Base-by-base conservation (phyloP, 2,113 vertebrate species). In the Apteryx mantelli region DNA sequence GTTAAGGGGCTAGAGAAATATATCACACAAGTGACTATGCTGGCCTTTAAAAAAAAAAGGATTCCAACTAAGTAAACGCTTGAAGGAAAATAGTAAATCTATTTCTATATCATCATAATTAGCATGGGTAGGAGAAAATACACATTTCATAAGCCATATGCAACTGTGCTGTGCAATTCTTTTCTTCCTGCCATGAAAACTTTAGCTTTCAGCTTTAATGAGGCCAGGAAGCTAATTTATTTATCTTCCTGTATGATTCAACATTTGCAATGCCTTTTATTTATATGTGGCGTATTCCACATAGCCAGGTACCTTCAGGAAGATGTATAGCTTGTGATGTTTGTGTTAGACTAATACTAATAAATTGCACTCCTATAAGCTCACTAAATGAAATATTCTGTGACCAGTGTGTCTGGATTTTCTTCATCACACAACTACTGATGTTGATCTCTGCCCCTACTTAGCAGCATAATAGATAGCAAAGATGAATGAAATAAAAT, bases 101-200 rank as follows among this genome's bases (percentile, higher is more conserved):
- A 83, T 90, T 96, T 86, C 83, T 91, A 60, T 15, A 70, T 64
- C 60, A 9, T 85, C 61, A 9, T 82, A 83, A 94, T 89, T 94
- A 95, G 63, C 65, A 86, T 48, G 76, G 42, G 55, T 81, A 90
- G 93, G 65, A 90, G 79, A 93, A 88, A 94, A 86, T 88, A 78
- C 71, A 89, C 79, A 68, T 86, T 95, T 95, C 73, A 86, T 91
- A 78, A 91, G 82, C 82, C 79, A 81, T 91, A 90, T 88, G 89
- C 88, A 93, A 90, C 38, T 64, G 68, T 44, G 63, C 44, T 86
- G 82, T 90, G 55, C 17, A 68, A 13, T 77, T 89, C 68, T 68
- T 50, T 74, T 75, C 80, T 86, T 95, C 80, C 73, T 93, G 73
- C 92, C 93, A 58, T 71, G 88, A 95, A 91, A 46, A 13, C 7